Base-by-base conservation (phyloP, 2,797 vertebrate species). In the Xenopus petersii region DNA sequence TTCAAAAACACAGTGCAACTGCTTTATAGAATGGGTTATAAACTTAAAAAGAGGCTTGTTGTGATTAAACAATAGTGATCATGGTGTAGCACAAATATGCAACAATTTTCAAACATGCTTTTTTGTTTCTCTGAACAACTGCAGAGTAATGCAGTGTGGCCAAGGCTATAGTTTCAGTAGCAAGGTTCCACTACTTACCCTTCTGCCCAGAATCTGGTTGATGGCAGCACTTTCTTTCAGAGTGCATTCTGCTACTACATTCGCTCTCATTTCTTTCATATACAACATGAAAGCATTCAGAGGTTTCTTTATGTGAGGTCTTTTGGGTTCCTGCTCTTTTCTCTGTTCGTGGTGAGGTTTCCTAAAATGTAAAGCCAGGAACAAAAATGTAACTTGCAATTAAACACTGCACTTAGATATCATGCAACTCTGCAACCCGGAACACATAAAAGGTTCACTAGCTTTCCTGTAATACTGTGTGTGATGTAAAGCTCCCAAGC, bases 271-370 rank as follows among this genome's bases (percentile, higher is more conserved):
- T 88, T 99, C 97, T 93, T 99, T 99, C 97, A 99, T 99, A 93
- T 98, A 99, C 86, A 99, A 94, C 97, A 99, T 99, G 90, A 99
- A 99, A 92, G 97, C 97, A 73, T 99, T 99, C 89, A 99, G 95
- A 84, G 97, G 97, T 91, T 99, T 99, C 94, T 99, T 99, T 90
- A 99, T 99, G 94, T 99, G 97, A 92, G 97, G 97, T 94, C 93
- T 96, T 92, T 99, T 99, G 85, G 97, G 96, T 93, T 99, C 97
- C 88, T 98, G 96, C 87, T 99, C 96, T 89, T 99, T 98, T 90
- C 96, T 95, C 93, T 97, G 96, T 83, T 98, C 97, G 0, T 98
- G 97, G 86, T 97, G 97, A 88, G 96, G 89, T 91, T 99, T 99
- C 96, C 98, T 99, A 89, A 84, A 86, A 83, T 77, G 83, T 80